A percentile compares a stretch with the other conserved stretches of the same genome.
Evolutionary conservation across 2,113 vertebrate genomes (phyloP).

Genomic region (Tiliqua scincoides): DNA sequence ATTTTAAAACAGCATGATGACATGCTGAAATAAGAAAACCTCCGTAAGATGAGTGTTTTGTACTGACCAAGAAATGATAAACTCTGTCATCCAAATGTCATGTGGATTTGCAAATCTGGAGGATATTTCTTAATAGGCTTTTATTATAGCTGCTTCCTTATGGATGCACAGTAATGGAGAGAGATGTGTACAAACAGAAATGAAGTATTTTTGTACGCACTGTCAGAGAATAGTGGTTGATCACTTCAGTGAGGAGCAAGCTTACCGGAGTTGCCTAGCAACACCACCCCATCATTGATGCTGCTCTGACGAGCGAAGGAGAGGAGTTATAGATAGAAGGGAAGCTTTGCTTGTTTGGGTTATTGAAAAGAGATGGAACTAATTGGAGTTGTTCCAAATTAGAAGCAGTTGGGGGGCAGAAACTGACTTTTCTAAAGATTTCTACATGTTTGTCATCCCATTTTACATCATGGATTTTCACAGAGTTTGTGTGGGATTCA

Average conservation of each 20-base stretch:
- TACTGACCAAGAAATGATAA: background rate
- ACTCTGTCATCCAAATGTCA: slow-evolving; percentile 29
- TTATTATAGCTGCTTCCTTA: slow-evolving; percentile 30
- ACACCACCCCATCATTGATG: slow-evolving; percentile 12
- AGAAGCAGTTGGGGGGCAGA: slow-evolving; percentile 33
- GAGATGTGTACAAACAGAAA: slow-evolving; percentile 45
- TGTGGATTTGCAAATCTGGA: slow-evolving; percentile 14
- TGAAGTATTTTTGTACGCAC: slow-evolving; percentile 26
- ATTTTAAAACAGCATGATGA: background rate
- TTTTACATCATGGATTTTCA: background rate
- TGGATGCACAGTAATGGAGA: slow-evolving; percentile 8
- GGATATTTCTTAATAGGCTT: background rate
- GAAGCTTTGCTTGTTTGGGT: slow-evolving; percentile 29
- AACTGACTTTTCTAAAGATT: background rate
- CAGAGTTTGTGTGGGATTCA: background rate
- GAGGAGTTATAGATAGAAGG: slow-evolving; percentile 34
- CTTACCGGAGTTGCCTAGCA: slow-evolving; percentile 35
- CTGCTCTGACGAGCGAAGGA: slow-evolving; percentile 30
- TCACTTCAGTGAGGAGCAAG: background rate
- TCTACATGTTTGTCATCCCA: slow-evolving; percentile 35
- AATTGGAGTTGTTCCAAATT: slow-evolving; percentile 5
- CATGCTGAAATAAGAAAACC: background rate
- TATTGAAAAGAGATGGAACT: slow-evolving; percentile 19
- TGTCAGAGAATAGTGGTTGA: slow-evolving; percentile 2
- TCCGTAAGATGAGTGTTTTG: background rate